phyloP scores from a whole-genome alignment of 2,797 vertebrate species.

The Spheniscus humboldti region DNA sequence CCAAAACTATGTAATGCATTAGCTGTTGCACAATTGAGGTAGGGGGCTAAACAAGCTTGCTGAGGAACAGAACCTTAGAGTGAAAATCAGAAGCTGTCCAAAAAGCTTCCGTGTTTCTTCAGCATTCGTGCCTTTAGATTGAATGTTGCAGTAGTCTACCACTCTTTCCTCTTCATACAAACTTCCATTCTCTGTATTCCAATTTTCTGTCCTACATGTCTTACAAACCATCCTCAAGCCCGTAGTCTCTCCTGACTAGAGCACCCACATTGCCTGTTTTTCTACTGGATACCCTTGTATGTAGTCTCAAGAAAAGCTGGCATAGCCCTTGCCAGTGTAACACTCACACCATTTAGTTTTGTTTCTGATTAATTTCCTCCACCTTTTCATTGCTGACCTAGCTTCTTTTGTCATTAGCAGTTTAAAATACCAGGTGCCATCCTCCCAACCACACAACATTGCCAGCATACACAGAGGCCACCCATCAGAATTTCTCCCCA shows the following conservation, averaged over 20 bases:
- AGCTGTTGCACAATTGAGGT: background rate
- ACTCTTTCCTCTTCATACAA: background rate
- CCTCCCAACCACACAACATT: background rate
- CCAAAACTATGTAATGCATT: background rate
- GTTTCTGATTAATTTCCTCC: background rate
- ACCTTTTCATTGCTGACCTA: background rate
- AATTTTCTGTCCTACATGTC: background rate
- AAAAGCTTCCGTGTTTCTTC: background rate
- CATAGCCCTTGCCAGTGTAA: background rate
- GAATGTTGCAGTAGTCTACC: background rate
- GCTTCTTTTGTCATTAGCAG: background rate
- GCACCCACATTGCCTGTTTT: background rate
- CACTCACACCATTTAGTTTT: background rate
- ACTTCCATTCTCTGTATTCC: background rate
- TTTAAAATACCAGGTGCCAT: background rate
- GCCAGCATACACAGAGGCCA: background rate
- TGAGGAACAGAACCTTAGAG: background rate
- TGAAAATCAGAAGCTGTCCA: background rate
- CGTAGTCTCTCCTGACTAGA: background rate
- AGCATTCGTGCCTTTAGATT: background rate
- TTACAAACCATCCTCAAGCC: background rate
- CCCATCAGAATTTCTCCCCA: background rate
- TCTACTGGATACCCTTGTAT: background rate
- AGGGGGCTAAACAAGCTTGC: background rate
- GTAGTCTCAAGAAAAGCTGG: background rate